Conservation (phyloP, 2,797 vertebrate genomes). For the Neosilurus hyrtlii region DNA sequence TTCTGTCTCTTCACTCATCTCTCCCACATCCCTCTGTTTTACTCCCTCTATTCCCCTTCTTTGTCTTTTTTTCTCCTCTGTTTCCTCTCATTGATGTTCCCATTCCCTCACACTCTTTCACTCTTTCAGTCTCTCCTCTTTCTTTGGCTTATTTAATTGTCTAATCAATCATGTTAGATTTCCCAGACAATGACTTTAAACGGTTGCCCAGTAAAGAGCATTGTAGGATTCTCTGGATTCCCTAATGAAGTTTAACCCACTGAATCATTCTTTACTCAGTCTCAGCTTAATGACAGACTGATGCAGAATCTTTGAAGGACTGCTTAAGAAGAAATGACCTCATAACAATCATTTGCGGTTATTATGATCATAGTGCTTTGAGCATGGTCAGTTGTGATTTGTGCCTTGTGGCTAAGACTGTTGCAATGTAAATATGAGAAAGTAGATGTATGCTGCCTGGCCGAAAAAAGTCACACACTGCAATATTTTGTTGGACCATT, state of each 20-base stretch:
- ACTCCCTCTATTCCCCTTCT: conserved; percentile 13
- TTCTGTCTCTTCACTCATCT: too few relatives aligned
- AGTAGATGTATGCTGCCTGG: too few relatives aligned
- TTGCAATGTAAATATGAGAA: background rate
- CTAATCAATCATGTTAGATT: conserved; percentile 69
- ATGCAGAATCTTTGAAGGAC: conserved; percentile 65
- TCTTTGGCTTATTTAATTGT: conserved; percentile 70
- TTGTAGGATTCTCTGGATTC: conserved; percentile 62
- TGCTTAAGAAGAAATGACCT: conserved; percentile 71
- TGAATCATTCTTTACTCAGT: conserved; percentile 61
- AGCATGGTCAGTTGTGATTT: background rate
- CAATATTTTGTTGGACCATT: too few relatives aligned
- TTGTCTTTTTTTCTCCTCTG: background rate
- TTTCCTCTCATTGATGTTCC: conserved; percentile 25
- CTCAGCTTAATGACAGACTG: conserved; percentile 71
- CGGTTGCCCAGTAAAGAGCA: conserved; percentile 56
- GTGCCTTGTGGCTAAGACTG: background rate
- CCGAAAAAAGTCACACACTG: too few relatives aligned
- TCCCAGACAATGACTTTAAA: conserved; percentile 66
- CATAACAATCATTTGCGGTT: conserved; percentile 48
- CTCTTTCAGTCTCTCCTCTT: conserved; percentile 37
- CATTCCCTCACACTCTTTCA: background rate
- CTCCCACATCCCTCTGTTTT: too few relatives aligned
- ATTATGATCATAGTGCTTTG: background rate
- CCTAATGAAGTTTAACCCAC: conserved; percentile 63